Conservation (phyloP, 2,888 invertebrate genomes). For the Ypsolopha scabrella region DNA sequence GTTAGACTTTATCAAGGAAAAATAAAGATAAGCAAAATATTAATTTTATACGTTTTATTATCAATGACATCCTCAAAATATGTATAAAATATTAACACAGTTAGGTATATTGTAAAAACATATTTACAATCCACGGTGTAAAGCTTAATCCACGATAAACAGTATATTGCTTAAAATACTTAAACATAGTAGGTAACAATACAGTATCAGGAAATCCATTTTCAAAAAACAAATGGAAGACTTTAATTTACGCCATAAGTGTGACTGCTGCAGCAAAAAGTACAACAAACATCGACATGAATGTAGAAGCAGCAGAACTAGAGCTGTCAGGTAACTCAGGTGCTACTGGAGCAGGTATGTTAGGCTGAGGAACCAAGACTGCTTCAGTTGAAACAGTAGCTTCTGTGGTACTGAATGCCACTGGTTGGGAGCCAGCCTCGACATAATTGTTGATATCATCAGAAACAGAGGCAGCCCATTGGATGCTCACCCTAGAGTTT, state of each 20-base stretch:
- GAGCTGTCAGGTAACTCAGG: slow-evolving; percentile 35
- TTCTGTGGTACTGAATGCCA: slow-evolving; percentile 14
- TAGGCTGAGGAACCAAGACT: slow-evolving; percentile 1
- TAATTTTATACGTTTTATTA: no score
- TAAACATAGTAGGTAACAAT: neutral
- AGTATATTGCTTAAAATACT: neutral
- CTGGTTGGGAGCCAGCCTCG: slow-evolving; percentile 16
- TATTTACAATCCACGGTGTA: neutral
- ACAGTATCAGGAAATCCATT: no score
- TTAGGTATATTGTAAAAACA: neutral
- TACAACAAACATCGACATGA: slow-evolving; percentile 27
- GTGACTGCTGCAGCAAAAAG: slow-evolving; percentile 25
- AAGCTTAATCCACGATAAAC: neutral
- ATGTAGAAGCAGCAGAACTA: slow-evolving; percentile 30
- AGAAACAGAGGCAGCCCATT: slow-evolving; percentile 24
- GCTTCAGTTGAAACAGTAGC: slow-evolving; percentile 9
- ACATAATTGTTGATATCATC: slow-evolving; percentile 33
- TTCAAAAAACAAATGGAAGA: neutral
- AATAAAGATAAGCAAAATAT: no score
- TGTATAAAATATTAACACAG: no score
- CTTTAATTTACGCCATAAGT: slow-evolving; percentile 23
- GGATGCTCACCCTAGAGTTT: slow-evolving; percentile 22
- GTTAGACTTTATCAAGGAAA: no score
- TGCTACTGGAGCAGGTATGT: slow-evolving; percentile 11
- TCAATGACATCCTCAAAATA: no score